phyloP scores from a whole-genome alignment of 2,113 vertebrate species.

The Halcyon malimbica region DNA sequence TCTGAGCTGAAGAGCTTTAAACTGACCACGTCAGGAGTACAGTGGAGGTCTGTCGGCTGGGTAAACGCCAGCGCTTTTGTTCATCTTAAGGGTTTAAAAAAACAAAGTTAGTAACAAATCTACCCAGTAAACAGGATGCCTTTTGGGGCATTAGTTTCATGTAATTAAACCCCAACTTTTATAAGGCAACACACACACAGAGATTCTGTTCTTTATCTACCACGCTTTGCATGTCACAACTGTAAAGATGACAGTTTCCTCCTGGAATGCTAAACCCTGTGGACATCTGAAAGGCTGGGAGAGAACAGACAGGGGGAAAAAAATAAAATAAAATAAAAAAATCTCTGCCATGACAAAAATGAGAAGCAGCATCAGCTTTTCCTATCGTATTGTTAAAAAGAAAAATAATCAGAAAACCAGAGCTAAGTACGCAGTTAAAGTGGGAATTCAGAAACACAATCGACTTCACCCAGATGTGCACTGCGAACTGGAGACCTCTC shows the following conservation, averaged over 20 bases:
- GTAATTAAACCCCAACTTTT: not conserved
- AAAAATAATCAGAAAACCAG: not conserved
- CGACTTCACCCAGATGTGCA: not conserved
- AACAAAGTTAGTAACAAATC: not conserved
- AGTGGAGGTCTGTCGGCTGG: not conserved
- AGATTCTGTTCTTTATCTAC: not conserved
- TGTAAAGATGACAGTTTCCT: not conserved
- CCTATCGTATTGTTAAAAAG: not conserved
- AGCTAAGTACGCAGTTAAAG: not conserved
- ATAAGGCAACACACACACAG: not conserved
- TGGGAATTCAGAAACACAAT: rapidly evolving
- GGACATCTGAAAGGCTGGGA: not conserved
- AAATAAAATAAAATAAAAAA: not conserved
- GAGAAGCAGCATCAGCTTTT: not conserved
- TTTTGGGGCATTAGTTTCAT: not conserved
- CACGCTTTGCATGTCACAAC: not conserved
- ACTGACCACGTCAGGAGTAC: not conserved
- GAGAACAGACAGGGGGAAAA: not conserved
- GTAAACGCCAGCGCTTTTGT: not conserved
- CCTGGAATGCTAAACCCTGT: not conserved
- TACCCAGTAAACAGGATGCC: not conserved
- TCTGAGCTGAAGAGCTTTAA: not conserved
- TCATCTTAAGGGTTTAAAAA: not conserved
- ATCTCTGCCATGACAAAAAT: conserved; percentile 2
- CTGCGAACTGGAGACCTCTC: not conserved